Evolutionary conservation across 2,888 invertebrate genomes (phyloP).

Genomic region (Pardosa pseudoannulata): DNA sequence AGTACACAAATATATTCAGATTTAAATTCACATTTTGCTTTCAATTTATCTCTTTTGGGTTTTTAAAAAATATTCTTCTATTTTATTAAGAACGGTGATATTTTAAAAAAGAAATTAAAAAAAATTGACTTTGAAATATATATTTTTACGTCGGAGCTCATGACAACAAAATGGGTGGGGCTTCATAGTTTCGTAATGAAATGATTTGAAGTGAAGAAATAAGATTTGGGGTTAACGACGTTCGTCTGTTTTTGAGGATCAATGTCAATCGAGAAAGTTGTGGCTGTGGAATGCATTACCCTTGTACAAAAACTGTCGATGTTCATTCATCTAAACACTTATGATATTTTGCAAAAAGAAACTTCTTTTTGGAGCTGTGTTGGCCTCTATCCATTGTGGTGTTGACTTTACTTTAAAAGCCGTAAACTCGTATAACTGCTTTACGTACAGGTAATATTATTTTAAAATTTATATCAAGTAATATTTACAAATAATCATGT

Average conservation of each 20-base stretch:
- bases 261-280: constrained; percentile 71
- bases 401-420: background rate
- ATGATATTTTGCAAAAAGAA: constrained; percentile 61
- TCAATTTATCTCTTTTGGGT: too few relatives aligned
- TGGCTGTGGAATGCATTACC: constrained; percentile 55
- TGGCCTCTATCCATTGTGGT: constrained; percentile 1
- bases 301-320: constrained; percentile 29
- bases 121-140: too few relatives aligned
- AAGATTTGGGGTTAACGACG: constrained; percentile 61
- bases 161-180: constrained; percentile 43
- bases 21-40: too few relatives aligned
- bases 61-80: too few relatives aligned
- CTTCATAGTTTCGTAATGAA: background rate
- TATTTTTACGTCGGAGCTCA: too few relatives aligned
- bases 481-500: too few relatives aligned
- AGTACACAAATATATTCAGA: too few relatives aligned
- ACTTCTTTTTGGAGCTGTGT: constrained; percentile 21
- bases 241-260: constrained; percentile 70
- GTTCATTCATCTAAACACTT: constrained; percentile 40
- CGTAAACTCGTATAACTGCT: background rate
- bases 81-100: too few relatives aligned
- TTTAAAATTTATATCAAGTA: background rate
- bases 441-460: background rate
- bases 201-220: constrained; percentile 57
- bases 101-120: too few relatives aligned